Base-by-base conservation (phyloP, 23 tunicate species). In the Trididemnum miniatum region DNA sequence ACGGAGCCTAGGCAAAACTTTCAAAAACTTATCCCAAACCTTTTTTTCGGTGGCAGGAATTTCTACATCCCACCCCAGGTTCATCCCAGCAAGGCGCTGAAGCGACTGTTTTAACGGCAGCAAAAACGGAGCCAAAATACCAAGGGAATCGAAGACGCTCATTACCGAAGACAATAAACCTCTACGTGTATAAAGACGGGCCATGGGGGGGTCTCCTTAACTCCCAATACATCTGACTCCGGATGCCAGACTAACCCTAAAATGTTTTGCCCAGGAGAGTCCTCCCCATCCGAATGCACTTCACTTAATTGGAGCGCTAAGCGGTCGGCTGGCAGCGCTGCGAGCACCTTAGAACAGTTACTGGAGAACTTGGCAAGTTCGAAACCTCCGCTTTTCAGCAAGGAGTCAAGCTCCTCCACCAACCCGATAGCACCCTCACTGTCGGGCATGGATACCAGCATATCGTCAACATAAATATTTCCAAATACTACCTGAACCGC, bases 381-480 rank as follows among this genome's bases (percentile, higher is more conserved):
- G 23, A 69, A 69, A 4, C 76, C 76, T 7, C 36, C 76, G 33
- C 76, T 33, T 12, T 12, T 33, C 23, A 34, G 23, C 39, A 69
- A 33, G 23, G 38, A 31, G 20, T 31, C 39, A 31, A 69, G 38
- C 5, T 69, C 20, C 30, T 69, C 32, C 12, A 69, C 39, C 9
- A 69, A 9, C 9, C 15, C 23, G 23, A 69, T 29, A 7, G 76
- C 76, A 4, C 20, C 15, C 20, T 69, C 39, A 7, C 38, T 69
- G 40, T 5, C 12, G 23, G 20, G 20, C 20, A 31, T 7, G 3
- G 76, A 69, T 5, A 7, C 23, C 9, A 31, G 23, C 76, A 69
- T 3, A 33, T 34, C 39, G 39, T 69, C 76, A 31, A 69, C 76
- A 69, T 69, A 69, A 12, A 69, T 69, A 69, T 69, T 69, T 29